phyloP scores from a whole-genome alignment of 1,140 invertebrate species.

The Periplaneta americana region DNA sequence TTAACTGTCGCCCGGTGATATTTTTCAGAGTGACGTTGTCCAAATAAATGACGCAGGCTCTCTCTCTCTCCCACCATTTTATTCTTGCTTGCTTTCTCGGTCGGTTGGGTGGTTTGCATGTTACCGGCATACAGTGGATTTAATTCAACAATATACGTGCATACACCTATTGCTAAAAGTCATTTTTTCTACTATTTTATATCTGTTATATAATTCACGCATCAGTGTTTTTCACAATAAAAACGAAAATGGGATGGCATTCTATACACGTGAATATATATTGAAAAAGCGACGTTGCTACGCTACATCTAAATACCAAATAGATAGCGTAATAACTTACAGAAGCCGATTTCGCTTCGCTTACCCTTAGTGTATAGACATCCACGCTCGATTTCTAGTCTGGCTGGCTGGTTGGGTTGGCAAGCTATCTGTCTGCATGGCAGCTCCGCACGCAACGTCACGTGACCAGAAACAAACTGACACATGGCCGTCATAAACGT shows the following conservation, averaged over 20 bases:
- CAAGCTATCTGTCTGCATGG: neutral
- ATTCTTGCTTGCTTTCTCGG: neutral
- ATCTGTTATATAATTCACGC: neutral
- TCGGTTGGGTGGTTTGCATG: neutral
- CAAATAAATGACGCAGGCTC: neutral
- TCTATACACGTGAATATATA: neutral
- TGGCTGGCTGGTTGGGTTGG: neutral
- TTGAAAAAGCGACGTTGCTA: neutral
- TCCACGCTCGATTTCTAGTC: neutral
- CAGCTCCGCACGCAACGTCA: neutral
- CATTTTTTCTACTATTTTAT: neutral
- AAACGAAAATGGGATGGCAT: neutral
- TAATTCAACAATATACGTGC: neutral
- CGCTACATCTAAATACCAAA: neutral
- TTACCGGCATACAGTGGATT: neutral
- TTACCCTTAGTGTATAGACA: neutral
- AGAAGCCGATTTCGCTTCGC: neutral
- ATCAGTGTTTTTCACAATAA: neutral
- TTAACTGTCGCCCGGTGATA: neutral
- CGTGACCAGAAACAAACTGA: constrained; percentile 2
- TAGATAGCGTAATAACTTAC: neutral
- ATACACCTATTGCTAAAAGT: neutral
- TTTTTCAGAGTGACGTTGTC: neutral
- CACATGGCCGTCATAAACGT: neutral
- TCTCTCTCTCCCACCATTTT: neutral